Percentiles rank a stretch among this genome's conserved stretches.
These are phyloP conservation scores for Trididemnum miniatum DNA, from an alignment of 23 tunicate species.

Conservation along the genomic window DNA sequence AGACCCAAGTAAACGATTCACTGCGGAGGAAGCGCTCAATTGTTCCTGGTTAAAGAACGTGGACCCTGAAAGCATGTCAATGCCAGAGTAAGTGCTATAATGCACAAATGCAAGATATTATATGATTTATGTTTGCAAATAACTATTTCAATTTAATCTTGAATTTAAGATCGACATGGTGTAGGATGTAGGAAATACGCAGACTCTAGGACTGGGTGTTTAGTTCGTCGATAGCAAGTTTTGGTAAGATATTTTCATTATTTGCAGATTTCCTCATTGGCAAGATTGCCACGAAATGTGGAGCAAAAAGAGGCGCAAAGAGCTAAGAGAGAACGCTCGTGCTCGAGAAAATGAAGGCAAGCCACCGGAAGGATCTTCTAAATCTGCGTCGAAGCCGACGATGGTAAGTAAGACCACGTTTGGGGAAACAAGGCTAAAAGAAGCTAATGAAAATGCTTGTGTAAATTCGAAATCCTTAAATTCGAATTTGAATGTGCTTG, in stretches of 20 bases:
- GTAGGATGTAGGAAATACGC: too few species aligned
- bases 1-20: constrained; percentile 51
- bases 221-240: too few species aligned
- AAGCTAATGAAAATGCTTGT: too few species aligned
- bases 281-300: constrained; percentile 99
- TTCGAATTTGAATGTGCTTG: too few species aligned
- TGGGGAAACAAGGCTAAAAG: too few species aligned
- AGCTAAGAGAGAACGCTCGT: constrained; percentile 52
- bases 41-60: constrained; percentile 87
- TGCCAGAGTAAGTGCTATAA: constrained; percentile 97
- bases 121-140: too few species aligned
- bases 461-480: too few species aligned
- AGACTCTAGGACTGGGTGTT: too few species aligned
- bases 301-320: constrained; percentile 70
- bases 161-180: too few species aligned
- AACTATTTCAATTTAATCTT: too few species aligned
- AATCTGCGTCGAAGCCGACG: background rate
- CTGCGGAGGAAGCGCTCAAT: constrained; percentile 86
- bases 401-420: background rate
- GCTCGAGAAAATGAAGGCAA: background rate
- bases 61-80: constrained; percentile 66
- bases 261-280: constrained; percentile 77
- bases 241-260: background rate
- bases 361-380: background rate
- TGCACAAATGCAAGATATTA: background rate